A percentile compares a stretch with the other conserved stretches of the same genome.
These are phyloP conservation scores for Telmatochromis sp. DNA, from an alignment of 2,113 vertebrate genomes.

Conservation along the genomic window DNA sequence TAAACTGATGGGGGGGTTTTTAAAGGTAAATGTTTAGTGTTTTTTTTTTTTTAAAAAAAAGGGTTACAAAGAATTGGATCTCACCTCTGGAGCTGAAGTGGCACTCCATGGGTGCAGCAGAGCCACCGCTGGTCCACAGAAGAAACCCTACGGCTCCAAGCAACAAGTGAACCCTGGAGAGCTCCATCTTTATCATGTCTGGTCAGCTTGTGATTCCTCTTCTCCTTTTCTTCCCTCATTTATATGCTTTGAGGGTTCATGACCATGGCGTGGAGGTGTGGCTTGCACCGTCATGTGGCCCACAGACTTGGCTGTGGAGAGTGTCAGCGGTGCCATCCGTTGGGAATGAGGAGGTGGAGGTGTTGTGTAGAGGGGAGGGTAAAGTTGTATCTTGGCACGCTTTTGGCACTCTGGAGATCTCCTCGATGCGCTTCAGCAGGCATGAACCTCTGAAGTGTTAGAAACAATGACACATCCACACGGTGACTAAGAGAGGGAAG, in stretches of 20 bases:
- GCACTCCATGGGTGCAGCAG: slow-evolving; percentile 78
- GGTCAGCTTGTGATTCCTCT: slow-evolving; percentile 1
- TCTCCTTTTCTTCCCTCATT: slow-evolving; percentile 41
- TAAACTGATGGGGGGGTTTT: rapidly evolving
- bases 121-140: slow-evolving; percentile 65
- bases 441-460: slow-evolving; percentile 69
- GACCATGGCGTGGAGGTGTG: slow-evolving; percentile 41
- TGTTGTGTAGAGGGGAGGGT: slow-evolving; percentile 3
- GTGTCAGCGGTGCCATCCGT: slow-evolving; percentile 30
- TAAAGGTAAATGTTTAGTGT: rapidly evolving
- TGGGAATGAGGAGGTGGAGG: slow-evolving; percentile 28
- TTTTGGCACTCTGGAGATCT: slow-evolving; percentile 55
- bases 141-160: slow-evolving; percentile 36
- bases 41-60: rapidly evolving
- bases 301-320: slow-evolving; percentile 28
- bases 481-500: slow-evolving; percentile 68
- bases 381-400: slow-evolving; percentile 52
- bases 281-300: slow-evolving; percentile 17
- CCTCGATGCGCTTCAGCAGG: slow-evolving; percentile 61
- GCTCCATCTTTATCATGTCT: slow-evolving; percentile 73
- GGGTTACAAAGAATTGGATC: background rate
- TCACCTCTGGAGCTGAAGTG: slow-evolving; percentile 89
- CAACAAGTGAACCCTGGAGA: slow-evolving; percentile 38
- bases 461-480: slow-evolving; percentile 74
- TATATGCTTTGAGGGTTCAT: slow-evolving; percentile 60